A percentile compares a stretch with the other conserved stretches of the same genome.
phyloP scores from a whole-genome alignment of 2,113 vertebrate species.

The Motacilla tschutschensis region DNA sequence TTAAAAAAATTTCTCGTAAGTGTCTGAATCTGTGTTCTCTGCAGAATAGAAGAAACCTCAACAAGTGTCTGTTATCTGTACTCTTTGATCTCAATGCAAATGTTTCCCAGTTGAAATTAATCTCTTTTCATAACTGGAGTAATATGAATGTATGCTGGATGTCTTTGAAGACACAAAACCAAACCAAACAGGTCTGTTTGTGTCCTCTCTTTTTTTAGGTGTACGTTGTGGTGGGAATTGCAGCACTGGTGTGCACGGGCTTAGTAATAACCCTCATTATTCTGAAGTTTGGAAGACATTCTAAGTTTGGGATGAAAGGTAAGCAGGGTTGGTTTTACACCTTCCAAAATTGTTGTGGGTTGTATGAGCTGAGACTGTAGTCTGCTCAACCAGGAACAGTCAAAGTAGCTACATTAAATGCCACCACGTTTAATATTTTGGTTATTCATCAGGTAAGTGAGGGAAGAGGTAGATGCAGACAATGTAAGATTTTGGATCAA shows the following conservation, averaged over 20 bases:
- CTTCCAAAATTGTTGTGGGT: neutral
- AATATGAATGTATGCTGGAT: neutral
- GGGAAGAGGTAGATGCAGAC: neutral
- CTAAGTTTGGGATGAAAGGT: slow-evolving; percentile 99
- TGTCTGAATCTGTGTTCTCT: neutral
- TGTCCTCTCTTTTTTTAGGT: slow-evolving; percentile 73
- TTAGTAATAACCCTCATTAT: slow-evolving; percentile 93
- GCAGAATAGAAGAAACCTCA: neutral
- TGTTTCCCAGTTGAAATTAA: neutral
- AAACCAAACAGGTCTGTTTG: neutral
- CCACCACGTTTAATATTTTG: neutral
- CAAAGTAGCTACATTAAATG: neutral
- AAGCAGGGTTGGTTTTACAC: slow-evolving; percentile 65
- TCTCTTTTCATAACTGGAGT: neutral
- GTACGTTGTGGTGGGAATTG: slow-evolving; percentile 94
- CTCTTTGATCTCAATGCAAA: neutral
- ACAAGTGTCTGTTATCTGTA: neutral
- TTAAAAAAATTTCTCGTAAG: neutral
- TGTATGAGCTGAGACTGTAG: neutral
- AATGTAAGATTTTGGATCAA: neutral
- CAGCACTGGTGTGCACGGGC: slow-evolving; percentile 90
- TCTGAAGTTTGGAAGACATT: slow-evolving; percentile 95
- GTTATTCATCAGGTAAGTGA: neutral
- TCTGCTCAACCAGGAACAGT: neutral
- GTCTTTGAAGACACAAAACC: neutral